phyloP scores from a whole-genome alignment of 1,140 invertebrate species.

The Musca domestica region DNA sequence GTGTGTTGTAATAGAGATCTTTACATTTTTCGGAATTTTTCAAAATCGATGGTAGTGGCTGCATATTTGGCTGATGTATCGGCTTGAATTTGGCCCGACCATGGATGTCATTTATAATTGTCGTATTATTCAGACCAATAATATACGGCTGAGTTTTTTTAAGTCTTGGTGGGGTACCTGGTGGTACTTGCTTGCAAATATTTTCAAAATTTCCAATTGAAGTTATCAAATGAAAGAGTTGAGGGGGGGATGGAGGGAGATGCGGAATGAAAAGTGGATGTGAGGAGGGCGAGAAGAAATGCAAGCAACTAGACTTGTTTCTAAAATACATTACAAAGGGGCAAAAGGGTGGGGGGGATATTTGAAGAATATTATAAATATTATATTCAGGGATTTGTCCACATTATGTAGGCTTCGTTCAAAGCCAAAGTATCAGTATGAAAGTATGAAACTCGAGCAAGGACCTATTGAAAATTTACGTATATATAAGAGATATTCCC shows the following conservation, averaged over 20 bases:
- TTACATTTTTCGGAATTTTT: not conserved
- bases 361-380: too few relatives aligned
- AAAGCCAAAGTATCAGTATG: too few relatives aligned
- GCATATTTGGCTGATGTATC: not conserved
- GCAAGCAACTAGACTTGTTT: too few relatives aligned
- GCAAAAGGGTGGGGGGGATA: too few relatives aligned
- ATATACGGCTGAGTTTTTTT: not conserved
- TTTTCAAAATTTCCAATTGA: not conserved
- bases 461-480: too few relatives aligned
- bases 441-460: too few relatives aligned
- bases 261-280: not conserved
- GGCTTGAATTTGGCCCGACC: not conserved
- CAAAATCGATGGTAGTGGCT: not conserved
- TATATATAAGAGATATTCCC: too few relatives aligned
- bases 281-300: not conserved
- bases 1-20: slow-evolving; percentile 2
- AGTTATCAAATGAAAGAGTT: not conserved
- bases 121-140: not conserved
- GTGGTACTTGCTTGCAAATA: slow-evolving; percentile 20
- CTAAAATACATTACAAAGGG: too few relatives aligned
- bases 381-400: too few relatives aligned
- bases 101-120: not conserved
- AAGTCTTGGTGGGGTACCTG: not conserved
- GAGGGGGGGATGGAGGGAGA: not conserved
- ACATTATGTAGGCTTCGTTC: too few relatives aligned